These are phyloP conservation scores for Grammomys surdaster DNA, from an alignment of 2,113 vertebrate species.

Conservation along the genomic window DNA sequence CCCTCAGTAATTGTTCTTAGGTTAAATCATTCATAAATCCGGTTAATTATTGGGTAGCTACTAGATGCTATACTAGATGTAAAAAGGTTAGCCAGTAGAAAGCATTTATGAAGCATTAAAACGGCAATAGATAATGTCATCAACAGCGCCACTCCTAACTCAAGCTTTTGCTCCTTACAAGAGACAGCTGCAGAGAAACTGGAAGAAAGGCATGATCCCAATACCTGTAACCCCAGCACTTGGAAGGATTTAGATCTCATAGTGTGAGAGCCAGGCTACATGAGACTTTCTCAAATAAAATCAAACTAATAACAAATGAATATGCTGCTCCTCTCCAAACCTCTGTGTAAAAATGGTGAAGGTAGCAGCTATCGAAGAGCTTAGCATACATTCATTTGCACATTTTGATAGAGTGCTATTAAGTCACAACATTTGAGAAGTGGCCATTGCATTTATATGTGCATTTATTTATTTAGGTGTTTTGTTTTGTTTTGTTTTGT, in stretches of 20 bases:
- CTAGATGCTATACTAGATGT: background rate
- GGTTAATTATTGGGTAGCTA: background rate
- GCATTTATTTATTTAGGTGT: background rate
- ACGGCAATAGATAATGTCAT: background rate
- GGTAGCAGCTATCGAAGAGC: background rate
- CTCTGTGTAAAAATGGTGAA: background rate
- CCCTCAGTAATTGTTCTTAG: background rate
- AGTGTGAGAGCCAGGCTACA: background rate
- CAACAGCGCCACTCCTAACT: background rate
- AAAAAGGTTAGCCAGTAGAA: background rate
- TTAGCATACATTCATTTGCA: background rate
- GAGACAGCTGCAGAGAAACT: background rate
- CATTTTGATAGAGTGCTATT: background rate
- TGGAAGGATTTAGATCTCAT: background rate
- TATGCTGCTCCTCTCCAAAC: constrained; percentile 27
- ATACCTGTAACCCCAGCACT: background rate
- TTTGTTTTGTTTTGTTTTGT: background rate
- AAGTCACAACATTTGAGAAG: background rate
- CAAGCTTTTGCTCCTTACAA: background rate
- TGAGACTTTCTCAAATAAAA: background rate
- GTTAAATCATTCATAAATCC: background rate
- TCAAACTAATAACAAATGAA: background rate
- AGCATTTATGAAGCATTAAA: background rate
- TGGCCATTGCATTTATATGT: background rate
- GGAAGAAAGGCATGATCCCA: background rate